phyloP scores from a whole-genome alignment of 2,888 invertebrate species.

The Cataglyphis altisquamis region DNA sequence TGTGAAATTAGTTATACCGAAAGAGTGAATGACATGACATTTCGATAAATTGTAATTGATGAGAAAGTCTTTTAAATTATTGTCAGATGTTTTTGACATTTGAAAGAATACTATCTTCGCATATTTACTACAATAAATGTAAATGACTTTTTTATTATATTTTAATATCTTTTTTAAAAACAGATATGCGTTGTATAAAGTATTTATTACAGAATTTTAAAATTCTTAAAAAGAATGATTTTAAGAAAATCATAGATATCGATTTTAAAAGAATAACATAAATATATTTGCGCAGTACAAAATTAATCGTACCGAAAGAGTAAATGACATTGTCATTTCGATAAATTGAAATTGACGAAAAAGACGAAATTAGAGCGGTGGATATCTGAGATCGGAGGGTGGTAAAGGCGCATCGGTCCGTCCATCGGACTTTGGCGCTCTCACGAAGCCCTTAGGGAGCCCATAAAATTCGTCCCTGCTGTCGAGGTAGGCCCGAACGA shows the following conservation, averaged over 20 bases:
- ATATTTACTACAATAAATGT: background rate
- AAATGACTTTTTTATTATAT: background rate
- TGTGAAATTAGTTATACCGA: too few species aligned
- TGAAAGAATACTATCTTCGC: background rate
- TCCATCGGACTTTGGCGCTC: constrained; percentile 70
- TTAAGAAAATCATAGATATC: background rate
- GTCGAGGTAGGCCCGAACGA: constrained; percentile 84
- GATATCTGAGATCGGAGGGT: constrained; percentile 20
- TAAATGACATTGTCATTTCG: background rate
- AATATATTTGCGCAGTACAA: background rate
- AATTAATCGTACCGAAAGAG: background rate
- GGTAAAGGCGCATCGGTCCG: constrained; percentile 25
- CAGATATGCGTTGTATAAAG: background rate
- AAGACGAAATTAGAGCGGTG: constrained; percentile 13
- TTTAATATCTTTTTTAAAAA: background rate
- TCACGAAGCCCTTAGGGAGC: constrained; percentile 74
- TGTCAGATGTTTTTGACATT: background rate
- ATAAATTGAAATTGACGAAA: constrained; percentile 28
- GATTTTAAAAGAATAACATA: too few species aligned
- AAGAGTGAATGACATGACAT: too few species aligned
- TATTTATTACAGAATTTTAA: too few species aligned
- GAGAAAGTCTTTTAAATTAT: background rate
- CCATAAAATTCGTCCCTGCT: constrained; percentile 84
- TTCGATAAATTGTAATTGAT: too few species aligned
- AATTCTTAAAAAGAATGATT: background rate